Base-by-base conservation (phyloP, 2,113 vertebrate genomes). In the Cavia aperea region DNA sequence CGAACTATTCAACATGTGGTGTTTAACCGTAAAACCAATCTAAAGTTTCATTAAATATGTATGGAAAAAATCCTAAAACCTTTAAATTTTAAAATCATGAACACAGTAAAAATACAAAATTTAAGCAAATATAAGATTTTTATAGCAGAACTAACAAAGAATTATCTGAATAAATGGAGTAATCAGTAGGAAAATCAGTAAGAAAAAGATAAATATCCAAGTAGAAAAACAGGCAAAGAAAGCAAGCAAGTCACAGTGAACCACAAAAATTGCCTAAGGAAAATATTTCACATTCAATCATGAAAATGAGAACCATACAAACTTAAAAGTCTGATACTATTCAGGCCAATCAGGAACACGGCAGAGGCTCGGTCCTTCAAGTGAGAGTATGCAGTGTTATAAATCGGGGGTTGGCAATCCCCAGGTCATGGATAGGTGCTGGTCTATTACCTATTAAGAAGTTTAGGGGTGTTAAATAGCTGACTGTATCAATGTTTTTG, bases 121-220 rank as follows among this genome's bases (percentile, higher is more conserved):
- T 92, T 72, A 56, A 43, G 19, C 16, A 60, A 60, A 7, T 13
- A 8, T 51, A 46, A n/a, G 43, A 79, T 60, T 81, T 62, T 46
- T 49, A 51, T 93, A 82, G 94, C 21, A 54, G 87, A 94, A 75
- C 31, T 87, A 77, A 54, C 21, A 68, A 75, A 90, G 33, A 26
- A 62, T 72, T 90, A 46, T 56, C 49, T 4, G 39, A 77, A 49
- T 21, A 82, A 81, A 79, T n/a, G 36, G 85, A 66, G 73, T 93
- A 88, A 86, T 81, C 23, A 19, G 1, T 66, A 72, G 75, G 65
- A 84, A 93, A 66, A 78, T 60, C 51, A 77, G 77, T 0, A 51
- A 81, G 26, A 62, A 93, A 95, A 91, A 90, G 23, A 85, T 36
- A 83, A 79, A 70, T 13, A 54, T 51, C 11, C 4, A 43, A n/a